Evolutionary conservation across 2,797 vertebrate species (phyloP).

Genomic region (Gallinago solitaria): DNA sequence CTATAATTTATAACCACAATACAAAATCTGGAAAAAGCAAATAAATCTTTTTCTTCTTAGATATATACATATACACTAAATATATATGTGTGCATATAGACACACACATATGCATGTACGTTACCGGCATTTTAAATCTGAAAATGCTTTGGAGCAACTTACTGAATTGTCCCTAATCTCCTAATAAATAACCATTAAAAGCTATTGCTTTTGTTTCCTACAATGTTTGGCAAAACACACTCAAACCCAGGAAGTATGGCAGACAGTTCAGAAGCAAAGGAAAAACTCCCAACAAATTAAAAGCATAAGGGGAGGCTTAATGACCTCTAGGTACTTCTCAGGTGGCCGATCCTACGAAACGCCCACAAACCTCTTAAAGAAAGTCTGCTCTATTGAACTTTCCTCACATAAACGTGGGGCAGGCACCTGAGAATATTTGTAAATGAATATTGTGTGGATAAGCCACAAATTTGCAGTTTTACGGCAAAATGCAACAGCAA

Average conservation of each 20-base stretch:
- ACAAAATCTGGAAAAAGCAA: background rate
- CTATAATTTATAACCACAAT: background rate
- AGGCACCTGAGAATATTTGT: background rate
- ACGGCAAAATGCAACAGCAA: background rate
- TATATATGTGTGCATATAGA: rapidly evolving
- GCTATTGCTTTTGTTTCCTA: background rate
- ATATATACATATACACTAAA: background rate
- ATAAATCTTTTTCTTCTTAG: background rate
- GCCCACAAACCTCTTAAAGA: background rate
- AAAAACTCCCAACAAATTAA: constrained; percentile 44
- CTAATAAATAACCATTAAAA: constrained; percentile 16
- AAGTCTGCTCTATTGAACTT: background rate
- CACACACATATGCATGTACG: background rate
- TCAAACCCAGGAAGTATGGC: constrained; percentile 56
- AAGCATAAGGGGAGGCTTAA: constrained; percentile 56
- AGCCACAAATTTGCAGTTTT: background rate
- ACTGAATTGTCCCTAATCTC: background rate
- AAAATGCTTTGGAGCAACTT: background rate
- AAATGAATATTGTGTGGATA: background rate
- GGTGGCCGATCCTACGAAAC: background rate
- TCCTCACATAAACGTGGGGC: background rate
- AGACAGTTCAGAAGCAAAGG: constrained; percentile 47
- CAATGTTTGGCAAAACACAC: constrained; percentile 44
- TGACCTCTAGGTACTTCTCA: constrained; percentile 14
- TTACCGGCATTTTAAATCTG: background rate